Evolutionary conservation across 2,888 invertebrate species (phyloP).

Genomic region (Pasiphila rectangulata): DNA sequence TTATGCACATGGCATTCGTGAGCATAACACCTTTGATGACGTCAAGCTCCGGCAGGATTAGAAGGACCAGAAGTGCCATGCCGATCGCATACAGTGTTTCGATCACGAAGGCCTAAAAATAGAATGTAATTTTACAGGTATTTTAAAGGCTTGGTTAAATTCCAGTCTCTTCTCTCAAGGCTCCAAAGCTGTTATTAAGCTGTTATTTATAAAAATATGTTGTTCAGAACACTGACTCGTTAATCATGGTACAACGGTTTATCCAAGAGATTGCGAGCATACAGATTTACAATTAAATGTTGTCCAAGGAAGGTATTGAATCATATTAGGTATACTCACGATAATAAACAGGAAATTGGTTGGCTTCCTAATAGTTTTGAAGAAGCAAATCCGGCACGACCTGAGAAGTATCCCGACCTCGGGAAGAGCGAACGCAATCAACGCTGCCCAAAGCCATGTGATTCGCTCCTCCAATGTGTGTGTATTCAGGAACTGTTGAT

Average conservation of each 20-base stretch:
- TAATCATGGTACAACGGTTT: too few relatives aligned
- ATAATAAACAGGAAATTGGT: conserved; percentile 75
- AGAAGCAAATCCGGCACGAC: conserved; percentile 85
- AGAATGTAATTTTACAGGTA: not conserved
- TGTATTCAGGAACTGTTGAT: conserved; percentile 82
- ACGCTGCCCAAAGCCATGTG: conserved; percentile 90
- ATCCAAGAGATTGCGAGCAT: too few relatives aligned
- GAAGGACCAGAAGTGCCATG: conserved; percentile 86
- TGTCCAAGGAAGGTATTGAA: not conserved
- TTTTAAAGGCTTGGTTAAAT: too few relatives aligned
- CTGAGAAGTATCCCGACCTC: conserved; percentile 88
- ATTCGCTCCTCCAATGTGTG: conserved; percentile 84
- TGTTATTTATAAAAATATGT: too few relatives aligned
- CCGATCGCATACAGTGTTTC: conserved; percentile 91
- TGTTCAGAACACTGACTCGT: too few relatives aligned
- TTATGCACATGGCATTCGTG: conserved; percentile 90
- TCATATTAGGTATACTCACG: conserved; percentile 56
- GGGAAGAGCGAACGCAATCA: conserved; percentile 88
- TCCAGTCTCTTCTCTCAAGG: too few relatives aligned
- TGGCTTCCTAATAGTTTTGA: conserved; percentile 85
- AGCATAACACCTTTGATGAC: conserved; percentile 91
- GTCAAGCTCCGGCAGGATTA: conserved; percentile 89
- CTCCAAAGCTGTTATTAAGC: too few relatives aligned
- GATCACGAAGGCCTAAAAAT: conserved; percentile 81
- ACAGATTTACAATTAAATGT: too few relatives aligned